phyloP scores from a whole-genome alignment of 2,888 invertebrate species.

The Chymomyza caudatula region DNA sequence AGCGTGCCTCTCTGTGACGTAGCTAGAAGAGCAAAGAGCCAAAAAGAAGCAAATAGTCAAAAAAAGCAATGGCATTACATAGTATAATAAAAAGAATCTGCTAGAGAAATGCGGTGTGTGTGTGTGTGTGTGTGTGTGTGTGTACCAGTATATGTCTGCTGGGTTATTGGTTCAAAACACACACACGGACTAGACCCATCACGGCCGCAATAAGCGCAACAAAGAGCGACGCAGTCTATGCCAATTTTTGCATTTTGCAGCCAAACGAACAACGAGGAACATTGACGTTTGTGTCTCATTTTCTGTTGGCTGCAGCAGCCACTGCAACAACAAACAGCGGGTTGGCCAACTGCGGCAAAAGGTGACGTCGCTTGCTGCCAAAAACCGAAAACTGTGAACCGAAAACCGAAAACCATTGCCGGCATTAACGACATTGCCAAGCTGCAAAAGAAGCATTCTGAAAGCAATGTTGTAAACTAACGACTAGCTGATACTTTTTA shows the following conservation, averaged over 20 bases:
- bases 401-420: too few species aligned
- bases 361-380: not conserved
- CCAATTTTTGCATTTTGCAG: slow-evolving; percentile 45
- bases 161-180: too few species aligned
- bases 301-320: not conserved
- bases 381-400: too few species aligned
- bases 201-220: not conserved
- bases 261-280: slow-evolving; percentile 46
- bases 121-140: slow-evolving; percentile 12
- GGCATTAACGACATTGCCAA: too few species aligned
- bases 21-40: not conserved
- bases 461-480: too few species aligned
- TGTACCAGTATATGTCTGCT: too few species aligned
- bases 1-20: not conserved
- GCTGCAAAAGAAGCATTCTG: too few species aligned
- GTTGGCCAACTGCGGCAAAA: not conserved
- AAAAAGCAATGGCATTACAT: too few species aligned
- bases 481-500: too few species aligned
- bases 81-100: too few species aligned
- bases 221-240: slow-evolving; percentile 1
- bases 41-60: too few species aligned
- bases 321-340: not conserved
- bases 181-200: not conserved
- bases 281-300: slow-evolving; percentile 29
- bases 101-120: not conserved